phyloP scores from a whole-genome alignment of 1,140 invertebrate species.

The Anthonomus grandis region DNA sequence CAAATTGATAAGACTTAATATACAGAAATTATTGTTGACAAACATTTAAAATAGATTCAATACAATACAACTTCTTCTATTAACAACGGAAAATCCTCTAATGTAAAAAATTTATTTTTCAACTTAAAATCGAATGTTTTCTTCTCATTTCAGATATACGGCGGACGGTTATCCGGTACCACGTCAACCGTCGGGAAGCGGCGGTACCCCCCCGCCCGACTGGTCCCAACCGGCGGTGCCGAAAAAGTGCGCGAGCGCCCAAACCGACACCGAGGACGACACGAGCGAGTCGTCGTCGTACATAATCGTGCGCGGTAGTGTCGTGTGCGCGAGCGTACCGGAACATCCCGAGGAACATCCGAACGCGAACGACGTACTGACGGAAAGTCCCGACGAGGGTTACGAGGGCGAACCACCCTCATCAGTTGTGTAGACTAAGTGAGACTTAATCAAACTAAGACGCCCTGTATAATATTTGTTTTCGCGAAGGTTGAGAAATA shows the following conservation, averaged over 20 bases:
- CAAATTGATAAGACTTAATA: no score
- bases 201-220: slow-evolving; percentile 20
- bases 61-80: no score
- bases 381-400: slow-evolving; percentile 82
- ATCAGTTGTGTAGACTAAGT: slow-evolving; percentile 34
- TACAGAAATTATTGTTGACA: no score
- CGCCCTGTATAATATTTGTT: no score
- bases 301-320: no score
- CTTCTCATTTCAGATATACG: slow-evolving; percentile 33
- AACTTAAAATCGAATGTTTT: no score
- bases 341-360: slow-evolving; percentile 15
- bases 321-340: slow-evolving; percentile 30
- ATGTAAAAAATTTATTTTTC: no score
- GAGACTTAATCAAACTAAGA: no score
- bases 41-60: no score
- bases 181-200: slow-evolving; percentile 20
- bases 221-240: slow-evolving; percentile 31
- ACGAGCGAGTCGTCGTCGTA: slow-evolving; percentile 38
- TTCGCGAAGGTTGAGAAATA: no score
- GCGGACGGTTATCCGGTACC: slow-evolving; percentile 28
- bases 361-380: slow-evolving; percentile 56
- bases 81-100: no score
- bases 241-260: slow-evolving; percentile 56
- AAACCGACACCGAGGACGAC: slow-evolving; percentile 55
- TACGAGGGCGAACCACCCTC: slow-evolving; percentile 78